Evolutionary conservation across 2,888 invertebrate genomes (phyloP), one percentile per base, ranked within the genome.

Genomic region (Amblyteles armatorius): DNA sequence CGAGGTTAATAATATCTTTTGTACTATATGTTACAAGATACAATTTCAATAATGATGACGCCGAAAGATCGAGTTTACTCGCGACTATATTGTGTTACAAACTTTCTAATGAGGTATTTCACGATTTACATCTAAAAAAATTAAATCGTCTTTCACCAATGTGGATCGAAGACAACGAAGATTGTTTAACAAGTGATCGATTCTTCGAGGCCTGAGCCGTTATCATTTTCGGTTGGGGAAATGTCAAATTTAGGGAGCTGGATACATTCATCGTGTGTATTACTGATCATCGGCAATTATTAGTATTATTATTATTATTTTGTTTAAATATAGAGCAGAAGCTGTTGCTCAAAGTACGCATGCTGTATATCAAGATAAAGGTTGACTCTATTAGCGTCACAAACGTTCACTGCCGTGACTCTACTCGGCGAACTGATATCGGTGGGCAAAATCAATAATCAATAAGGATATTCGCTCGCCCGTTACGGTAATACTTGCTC

Each of bases 1-100:
- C 50, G 33, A 76, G 26, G n/a, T 65, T 65, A 73, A 73, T 65
- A 73, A 73, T 50, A 29, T 76, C 33, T 76, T 76, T 50, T 63
- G 63, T 50, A 48, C 65, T 63, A 13, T 22, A 33, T 11, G 26
- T 76, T 65, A 50, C 33, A 19, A 13, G 44, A 44, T 63, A 44
- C 48, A 60, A 48, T 33, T 36, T 65, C 63, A 36, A 65, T 76
- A 65, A 76, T 76, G 74, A 50, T 26, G 63, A 33, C 33, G 33
- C 22, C 13, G 50, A 76, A 65, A 50, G 48, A 33, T 63, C 29
- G 29, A 40, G 65, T 40, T 65, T 65, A 40, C 57, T 26, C 57
- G 57, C 57, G 57, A 63, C 63, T 33, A 63, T 63, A 63, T 63
- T 33, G n/a, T 63, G 63, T 33, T 33, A 29, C 16, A 33, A 63